Conservation (phyloP, 2,113 vertebrate species). For the Aptenodytes forsteri region DNA sequence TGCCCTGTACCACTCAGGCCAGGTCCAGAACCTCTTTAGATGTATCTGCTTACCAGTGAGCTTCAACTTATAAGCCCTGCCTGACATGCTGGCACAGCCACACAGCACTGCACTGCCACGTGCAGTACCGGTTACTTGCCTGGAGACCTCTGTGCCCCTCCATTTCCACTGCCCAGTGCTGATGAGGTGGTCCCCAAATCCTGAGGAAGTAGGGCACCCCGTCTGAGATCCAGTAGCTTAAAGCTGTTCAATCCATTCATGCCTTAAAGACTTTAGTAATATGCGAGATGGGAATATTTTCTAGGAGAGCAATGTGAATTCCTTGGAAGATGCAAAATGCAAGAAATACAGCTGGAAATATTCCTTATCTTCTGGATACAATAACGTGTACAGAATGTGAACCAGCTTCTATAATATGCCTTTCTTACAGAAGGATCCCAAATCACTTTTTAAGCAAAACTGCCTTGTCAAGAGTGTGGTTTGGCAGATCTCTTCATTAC, state of each 20-base stretch:
- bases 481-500: neutral
- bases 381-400: neutral
- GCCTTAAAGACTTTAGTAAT: neutral
- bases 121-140: too few species aligned
- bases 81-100: accelerated
- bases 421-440: constrained; percentile 63
- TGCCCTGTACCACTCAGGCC: neutral
- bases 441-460: neutral
- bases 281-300: neutral
- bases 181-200: neutral
- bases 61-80: neutral
- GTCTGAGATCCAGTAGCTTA: neutral
- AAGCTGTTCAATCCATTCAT: neutral
- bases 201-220: neutral
- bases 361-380: neutral
- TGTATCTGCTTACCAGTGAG: neutral
- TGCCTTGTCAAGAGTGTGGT: neutral
- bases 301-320: neutral
- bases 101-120: accelerated
- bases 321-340: neutral
- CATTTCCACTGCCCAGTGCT: accelerated
- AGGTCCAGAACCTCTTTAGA: neutral
- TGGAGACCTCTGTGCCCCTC: neutral
- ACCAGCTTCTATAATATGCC: neutral
- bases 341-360: neutral